Evolutionary conservation across 2,888 invertebrate species (phyloP), one percentile per base, ranked within the genome.

Genomic region (Microctonus aethiopoides): DNA sequence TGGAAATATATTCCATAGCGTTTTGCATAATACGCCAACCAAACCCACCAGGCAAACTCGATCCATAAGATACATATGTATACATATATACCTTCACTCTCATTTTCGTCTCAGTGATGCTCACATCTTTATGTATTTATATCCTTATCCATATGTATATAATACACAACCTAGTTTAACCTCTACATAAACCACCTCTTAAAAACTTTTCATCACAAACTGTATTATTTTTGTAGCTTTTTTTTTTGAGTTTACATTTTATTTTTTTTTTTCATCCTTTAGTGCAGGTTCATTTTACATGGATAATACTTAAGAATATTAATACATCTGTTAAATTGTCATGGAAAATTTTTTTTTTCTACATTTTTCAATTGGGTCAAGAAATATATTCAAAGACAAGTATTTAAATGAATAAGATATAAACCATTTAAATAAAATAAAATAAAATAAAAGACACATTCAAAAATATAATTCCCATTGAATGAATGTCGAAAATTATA

Each of bases 1-100:
- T 74, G 74, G 64, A 68, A 72, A 36, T 67, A 72, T 68, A 69
- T 62, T 60, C 54, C 22, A 13, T 36, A 36, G 20, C 16, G 39
- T 61, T 39, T 52, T 39, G 61, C 71, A 62, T 72, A 61, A 54
- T 68, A 63, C 59, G 32, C 24, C 36, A 64, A 24, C 22, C 36
- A 36, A 54, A 54, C 52, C 54, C 52, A 36, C 20, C 11, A 32
- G 64, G 22, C 22, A 54, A 64, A 54, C 64, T 34, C 64, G 54
- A 46, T 36, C 52, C 51, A 54, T 68, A 51, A 29, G 61, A 39
- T n/a, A n/a, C n/a, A n/a, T n/a, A n/a, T n/a, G n/a, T n/a, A n/a
- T n/a, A n/a, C n/a, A n/a, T n/a, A n/a, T 29, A 7, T 29, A 7
- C 7, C 29, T 13, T 60, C 66, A 64, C 56, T 39, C 39, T 52